phyloP scores from a whole-genome alignment of 2,113 vertebrate genomes.

The Fulmarus glacialis region DNA sequence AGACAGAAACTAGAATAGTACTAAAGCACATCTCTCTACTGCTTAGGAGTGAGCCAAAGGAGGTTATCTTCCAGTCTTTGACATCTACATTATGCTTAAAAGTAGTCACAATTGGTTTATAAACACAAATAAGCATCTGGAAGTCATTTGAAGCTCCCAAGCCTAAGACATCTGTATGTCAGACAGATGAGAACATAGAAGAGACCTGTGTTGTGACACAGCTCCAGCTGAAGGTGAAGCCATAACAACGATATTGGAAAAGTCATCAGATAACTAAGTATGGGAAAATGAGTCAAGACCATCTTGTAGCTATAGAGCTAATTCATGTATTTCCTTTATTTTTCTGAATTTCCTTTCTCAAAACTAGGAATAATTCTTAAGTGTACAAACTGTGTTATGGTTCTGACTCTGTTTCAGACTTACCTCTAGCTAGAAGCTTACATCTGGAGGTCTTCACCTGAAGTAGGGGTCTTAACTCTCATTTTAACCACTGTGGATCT shows the following conservation, averaged over 20 bases:
- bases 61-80: not conserved
- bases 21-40: not conserved
- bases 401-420: not conserved
- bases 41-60: not conserved
- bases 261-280: not conserved
- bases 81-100: not conserved
- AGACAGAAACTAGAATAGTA: not conserved
- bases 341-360: not conserved
- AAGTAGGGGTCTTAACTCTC: not conserved
- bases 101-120: not conserved
- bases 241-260: not conserved
- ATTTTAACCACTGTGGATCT: not conserved
- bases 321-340: not conserved
- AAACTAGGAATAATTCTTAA: not conserved
- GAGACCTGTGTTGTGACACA: not conserved
- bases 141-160: not conserved
- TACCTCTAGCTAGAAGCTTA: not conserved
- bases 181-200: not conserved
- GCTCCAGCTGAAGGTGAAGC: not conserved
- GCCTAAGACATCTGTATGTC: not conserved
- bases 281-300: not conserved
- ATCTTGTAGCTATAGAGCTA: not conserved
- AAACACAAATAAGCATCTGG: not conserved
- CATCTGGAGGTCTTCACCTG: not conserved
- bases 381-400: not conserved